Evolutionary conservation across 1,140 invertebrate genomes (phyloP), one percentile per base, ranked within the genome.

Genomic region (Drosophila lowei): DNA sequence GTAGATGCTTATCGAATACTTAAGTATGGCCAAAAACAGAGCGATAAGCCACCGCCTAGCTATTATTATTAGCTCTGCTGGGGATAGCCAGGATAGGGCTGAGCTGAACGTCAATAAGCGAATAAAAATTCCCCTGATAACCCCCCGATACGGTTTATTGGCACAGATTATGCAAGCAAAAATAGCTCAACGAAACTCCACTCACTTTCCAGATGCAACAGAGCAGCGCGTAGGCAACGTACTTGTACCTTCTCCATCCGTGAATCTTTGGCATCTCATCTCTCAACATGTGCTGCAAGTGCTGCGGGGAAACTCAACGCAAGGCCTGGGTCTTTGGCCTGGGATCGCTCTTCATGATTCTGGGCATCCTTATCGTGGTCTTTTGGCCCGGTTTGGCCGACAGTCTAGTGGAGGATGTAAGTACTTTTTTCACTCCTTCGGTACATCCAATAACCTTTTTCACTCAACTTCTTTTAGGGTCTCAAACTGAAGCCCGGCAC

Each of bases 401-500:
- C 11, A 64, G 56, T 15, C 63, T 91, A 0, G 72, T 90, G 6
- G 64, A 77, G 44, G 73, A 83, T 65, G 90, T 91, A 34, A 89
- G 83, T 75, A 28, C 9, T n/a, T 2, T 28, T 16, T 42, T 15
- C 6, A 18, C 23, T 6, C 23, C 3, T 57, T 6, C 34, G 43
- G 3, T 15, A 9, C 13, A 6, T 16, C 28, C 21, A 23, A 28
- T 48, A 18, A 30, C 8, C 5, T 9, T n/a, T 4, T 3, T 8
- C 7, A 41, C 47, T 21, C 2, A 18, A 13, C 2, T 49, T 1
- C 0, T 7, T 25, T 43, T 3, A 95, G 94, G 92, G 95, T 93
- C 89, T 96, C 55, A 89, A 89, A 28, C 78, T 96, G 57, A 88
- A 92, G 15, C 93, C 93, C 13, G 91, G 91, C 15, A 95, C 95